These are phyloP conservation scores for Lonchura striata DNA, from an alignment of 2,113 vertebrate genomes.

Conservation along the genomic window DNA sequence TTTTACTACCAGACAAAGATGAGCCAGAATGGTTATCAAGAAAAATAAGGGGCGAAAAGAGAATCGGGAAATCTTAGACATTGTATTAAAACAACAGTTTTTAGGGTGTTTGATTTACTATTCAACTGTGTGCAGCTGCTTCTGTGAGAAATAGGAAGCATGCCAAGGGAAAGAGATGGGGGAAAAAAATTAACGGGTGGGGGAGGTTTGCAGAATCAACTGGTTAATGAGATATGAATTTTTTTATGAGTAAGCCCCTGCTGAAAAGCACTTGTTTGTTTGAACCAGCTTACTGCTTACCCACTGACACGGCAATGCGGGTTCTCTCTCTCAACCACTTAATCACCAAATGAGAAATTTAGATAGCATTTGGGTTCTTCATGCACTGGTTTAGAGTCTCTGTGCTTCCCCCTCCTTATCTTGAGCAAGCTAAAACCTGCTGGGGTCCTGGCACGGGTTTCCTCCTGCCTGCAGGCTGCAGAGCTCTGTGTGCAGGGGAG, in stretches of 20 bases:
- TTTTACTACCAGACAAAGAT: conserved; percentile 50
- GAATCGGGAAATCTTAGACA: conserved; percentile 80
- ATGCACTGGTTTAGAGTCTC: neutral
- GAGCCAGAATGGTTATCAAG: conserved; percentile 62
- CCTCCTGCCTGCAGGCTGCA: neutral
- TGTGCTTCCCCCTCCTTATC: neutral
- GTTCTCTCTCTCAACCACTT: neutral
- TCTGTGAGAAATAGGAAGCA: conserved; percentile 74
- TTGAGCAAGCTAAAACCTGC: neutral
- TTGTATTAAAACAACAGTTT: conserved; percentile 85
- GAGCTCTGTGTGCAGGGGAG: neutral
- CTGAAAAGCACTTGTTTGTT: conserved; percentile 26
- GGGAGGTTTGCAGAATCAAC: conserved; percentile 68
- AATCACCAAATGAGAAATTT: neutral
- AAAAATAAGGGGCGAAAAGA: conserved; percentile 62
- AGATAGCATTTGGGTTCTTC: neutral
- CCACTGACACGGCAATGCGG: neutral
- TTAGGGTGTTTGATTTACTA: conserved; percentile 86
- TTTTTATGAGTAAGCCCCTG: conserved; percentile 46
- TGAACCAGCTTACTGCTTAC: neutral
- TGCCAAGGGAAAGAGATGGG: conserved; percentile 74
- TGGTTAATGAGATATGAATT: conserved; percentile 63
- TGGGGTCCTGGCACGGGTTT: neutral
- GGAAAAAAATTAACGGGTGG: conserved; percentile 20
- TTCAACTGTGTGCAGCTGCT: conserved; percentile 82